Evolutionary conservation across 2,113 vertebrate species (phyloP), one percentile per base, ranked within the genome.

Genomic region (Colaptes auratus): DNA sequence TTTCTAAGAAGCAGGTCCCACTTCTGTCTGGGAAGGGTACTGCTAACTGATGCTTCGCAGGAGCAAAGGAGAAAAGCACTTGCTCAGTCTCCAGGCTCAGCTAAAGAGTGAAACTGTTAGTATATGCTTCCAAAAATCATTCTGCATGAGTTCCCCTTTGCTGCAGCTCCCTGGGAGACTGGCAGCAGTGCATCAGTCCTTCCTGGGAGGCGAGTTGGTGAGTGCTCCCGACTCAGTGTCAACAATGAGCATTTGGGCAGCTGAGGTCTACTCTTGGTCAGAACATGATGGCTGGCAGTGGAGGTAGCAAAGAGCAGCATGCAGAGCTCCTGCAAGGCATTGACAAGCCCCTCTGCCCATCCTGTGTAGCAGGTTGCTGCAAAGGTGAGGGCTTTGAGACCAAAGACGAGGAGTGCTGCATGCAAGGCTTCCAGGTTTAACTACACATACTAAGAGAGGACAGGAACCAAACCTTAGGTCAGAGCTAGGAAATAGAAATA

Each of bases 151-250:
- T 6, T 39, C 10, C 44, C 61, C 36, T 31, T 63, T 14, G 46
- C 82, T 66, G 52, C 72, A 46, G 55, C 35, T 53, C 46, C 33
- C 44, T 7, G 19, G 55, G 56, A 70, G 30, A 27, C 36, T 11
- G 64, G 82, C 53, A 72, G 46, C 33, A 53, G 70, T 11, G 1
- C 56, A 55, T 25, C 1, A 1, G 72, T 27, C 18, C 61, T 50
- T 72, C 15, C 60, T 46, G 60, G 60, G 87, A 36, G 48, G 23
- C 0, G 2, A 44, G 0, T 20, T 36, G n/a, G 17, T 23, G 12
- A 24, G 44, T 1, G 42, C 61, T 74, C 42, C 48, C 0, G 0
- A 25, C 9, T 1, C 53, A 14, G 60, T 0, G 3, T 1, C 3
- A 31, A 72, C 39, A 17, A 8, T 3, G 48, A 67, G 21, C 52